phyloP scores from a whole-genome alignment of 2,888 invertebrate genomes.

The Pyrrhia umbra region DNA sequence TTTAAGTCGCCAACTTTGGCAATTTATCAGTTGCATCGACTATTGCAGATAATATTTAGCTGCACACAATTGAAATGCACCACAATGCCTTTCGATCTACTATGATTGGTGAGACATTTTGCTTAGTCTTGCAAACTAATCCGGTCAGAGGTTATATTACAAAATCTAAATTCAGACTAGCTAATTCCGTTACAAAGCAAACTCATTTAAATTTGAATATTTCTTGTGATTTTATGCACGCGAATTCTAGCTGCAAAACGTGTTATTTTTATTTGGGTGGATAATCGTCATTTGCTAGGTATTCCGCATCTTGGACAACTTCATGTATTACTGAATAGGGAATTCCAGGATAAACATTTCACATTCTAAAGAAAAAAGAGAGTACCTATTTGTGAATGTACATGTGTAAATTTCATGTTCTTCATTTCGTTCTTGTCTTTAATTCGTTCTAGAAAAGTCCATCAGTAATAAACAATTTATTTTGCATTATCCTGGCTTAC shows the following conservation, averaged over 20 bases:
- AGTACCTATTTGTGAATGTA: background rate
- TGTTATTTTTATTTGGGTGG: background rate
- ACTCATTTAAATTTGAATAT: conserved; percentile 8
- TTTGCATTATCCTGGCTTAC: background rate
- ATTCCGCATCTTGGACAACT: background rate
- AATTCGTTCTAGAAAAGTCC: background rate
- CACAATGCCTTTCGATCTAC: too few species aligned
- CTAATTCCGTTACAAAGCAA: background rate
- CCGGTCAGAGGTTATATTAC: background rate
- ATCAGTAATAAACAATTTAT: background rate
- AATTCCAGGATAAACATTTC: background rate
- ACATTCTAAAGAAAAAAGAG: background rate
- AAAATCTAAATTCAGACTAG: background rate
- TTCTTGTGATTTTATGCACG: too few species aligned
- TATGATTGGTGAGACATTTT: too few species aligned
- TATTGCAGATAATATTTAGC: too few species aligned
- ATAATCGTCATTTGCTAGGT: background rate
- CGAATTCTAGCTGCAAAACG: background rate
- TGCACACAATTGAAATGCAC: too few species aligned
- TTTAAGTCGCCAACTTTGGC: too few species aligned
- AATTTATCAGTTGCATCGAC: too few species aligned
- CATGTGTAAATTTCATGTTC: background rate
- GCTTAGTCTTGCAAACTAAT: too few species aligned
- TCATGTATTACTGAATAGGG: background rate
- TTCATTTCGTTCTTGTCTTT: background rate